Base-by-base conservation (phyloP, 2,797 vertebrate genomes). In the Meda fulgida region DNA sequence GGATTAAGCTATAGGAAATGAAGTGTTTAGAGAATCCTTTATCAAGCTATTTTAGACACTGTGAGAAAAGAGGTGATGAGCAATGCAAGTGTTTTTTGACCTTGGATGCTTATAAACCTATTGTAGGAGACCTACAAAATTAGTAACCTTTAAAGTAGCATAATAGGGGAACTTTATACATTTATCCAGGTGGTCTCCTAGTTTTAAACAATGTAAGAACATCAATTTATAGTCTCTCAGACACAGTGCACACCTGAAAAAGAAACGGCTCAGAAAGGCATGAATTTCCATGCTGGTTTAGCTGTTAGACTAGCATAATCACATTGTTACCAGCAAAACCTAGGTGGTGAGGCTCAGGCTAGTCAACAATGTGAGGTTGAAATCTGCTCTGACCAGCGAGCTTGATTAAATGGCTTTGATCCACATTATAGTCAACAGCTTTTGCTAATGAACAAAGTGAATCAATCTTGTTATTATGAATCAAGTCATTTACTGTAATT, bases 321-420 rank as follows among this genome's bases (percentile, higher is more conserved):
- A 51, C 71, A 51, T 19, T 21, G 2, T 75, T 75, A 53, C 26
- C 46, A 26, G 75, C 21, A 38, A 38, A 77, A 76, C 3, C 3
- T 36, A 36, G 3, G 19, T 58, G 19, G 6, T 58, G 31, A 76
- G 51, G 6, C 11, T 48, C 58, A 76, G 51, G 6, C 11, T 48
- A 77, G 75, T 18, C 65, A 67, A 16, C 40, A 63, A 58, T 78
- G 66, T 58, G 23, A 69, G 63, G 53, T 76, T 58, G 5, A 31
- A 77, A 84, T 82, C 75, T 55, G 81, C 73, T 84, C 23, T 36
- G 78, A 1, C 67, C 76, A 51, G 43, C 29, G 43, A 38, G 48
- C 70, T 86, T 81, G 84, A 87, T 88, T 76, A 69, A 86, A 89
- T 86, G 78, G 79, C 84, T 85, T 72, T 89, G 79, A 87, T 76